Evolutionary conservation across 2,888 invertebrate species (phyloP).

Genomic region (Ephialtes manifestator): DNA sequence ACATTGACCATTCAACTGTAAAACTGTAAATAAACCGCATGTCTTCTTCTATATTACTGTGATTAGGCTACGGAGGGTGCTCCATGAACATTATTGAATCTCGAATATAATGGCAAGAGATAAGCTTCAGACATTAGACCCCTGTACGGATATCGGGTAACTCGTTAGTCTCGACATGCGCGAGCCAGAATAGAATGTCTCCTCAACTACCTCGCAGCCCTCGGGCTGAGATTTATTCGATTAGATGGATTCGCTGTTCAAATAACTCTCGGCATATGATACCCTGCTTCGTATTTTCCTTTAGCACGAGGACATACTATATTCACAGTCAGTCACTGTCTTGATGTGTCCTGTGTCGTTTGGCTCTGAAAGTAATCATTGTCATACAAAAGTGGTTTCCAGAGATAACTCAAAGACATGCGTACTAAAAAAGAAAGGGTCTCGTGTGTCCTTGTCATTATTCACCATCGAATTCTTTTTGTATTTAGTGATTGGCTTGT

Average conservation of each 20-base stretch:
- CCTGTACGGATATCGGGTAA: constrained; percentile 77
- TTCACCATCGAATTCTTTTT: not conserved
- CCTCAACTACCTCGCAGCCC: constrained; percentile 34
- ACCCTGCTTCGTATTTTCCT: not conserved
- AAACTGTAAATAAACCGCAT: not conserved
- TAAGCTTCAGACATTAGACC: constrained; percentile 75
- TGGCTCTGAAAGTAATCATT: not conserved
- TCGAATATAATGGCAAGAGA: constrained; percentile 75
- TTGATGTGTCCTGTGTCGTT: not conserved
- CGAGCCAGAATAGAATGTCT: not conserved
- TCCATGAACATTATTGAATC: constrained; percentile 76
- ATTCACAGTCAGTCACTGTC: constrained; percentile 62
- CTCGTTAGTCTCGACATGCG: constrained; percentile 68
- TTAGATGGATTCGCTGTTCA: constrained; percentile 74
- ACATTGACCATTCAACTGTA: not conserved
- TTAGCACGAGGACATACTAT: not conserved
- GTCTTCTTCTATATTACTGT: not conserved
- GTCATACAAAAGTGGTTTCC: not conserved
- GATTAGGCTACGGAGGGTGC: not conserved
- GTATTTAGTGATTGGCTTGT: not conserved
- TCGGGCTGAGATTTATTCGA: constrained; percentile 77
- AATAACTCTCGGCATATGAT: constrained; percentile 64
- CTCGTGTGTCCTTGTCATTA: constrained; percentile 12
- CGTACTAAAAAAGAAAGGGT: not conserved
- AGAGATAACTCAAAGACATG: not conserved